Evolutionary conservation across 1,140 invertebrate species (phyloP), one percentile per base, ranked within the genome.

Genomic region (Listronotus oregonensis): DNA sequence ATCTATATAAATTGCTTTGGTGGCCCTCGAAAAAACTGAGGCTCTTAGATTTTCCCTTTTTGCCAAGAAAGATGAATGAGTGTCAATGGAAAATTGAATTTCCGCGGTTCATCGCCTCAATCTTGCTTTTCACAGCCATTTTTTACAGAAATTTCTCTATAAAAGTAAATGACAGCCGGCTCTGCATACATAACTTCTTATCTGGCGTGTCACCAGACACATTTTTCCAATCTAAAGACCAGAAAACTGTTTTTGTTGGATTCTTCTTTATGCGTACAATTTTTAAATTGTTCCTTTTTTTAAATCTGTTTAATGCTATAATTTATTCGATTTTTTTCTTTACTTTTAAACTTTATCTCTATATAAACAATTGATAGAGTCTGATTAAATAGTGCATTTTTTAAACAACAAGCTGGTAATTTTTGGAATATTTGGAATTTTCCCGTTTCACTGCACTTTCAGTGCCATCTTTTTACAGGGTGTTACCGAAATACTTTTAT

Each of bases 1-100:
- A 65, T 65, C 47, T 65, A 65, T 65, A 65, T 65, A 65, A 65
- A 65, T 65, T 65, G 64, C 64, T 17, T 17, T 18, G 40, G 49
- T 18, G 21, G 62, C 15, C 43, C 46, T 51, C 14, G 55, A 59
- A 65, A 65, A 51, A 59, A 10, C 55, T 10, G 15, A 27, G 32
- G 39, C 64, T 55, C 42, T 59, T 58, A 58, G 46, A 32, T 65
- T 52, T 50, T 59, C 21, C 64, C 47, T 46, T 65, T 65, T 65
- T 43, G 7, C 43, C 6, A 34, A 32, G 18, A 55, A 75, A 78
- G 77, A 79, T 77, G 72, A 79, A 81, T 81, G 79, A 77, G 75
- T 80, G 79, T 82, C 80, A 78, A 82, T 82, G 80, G 80, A 80
- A 82, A 82, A 82, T 82, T 82, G 81, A 81, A 82, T 82, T 27